phyloP scores from a whole-genome alignment of 2,797 vertebrate genomes.

The Eulemur albifrons region DNA sequence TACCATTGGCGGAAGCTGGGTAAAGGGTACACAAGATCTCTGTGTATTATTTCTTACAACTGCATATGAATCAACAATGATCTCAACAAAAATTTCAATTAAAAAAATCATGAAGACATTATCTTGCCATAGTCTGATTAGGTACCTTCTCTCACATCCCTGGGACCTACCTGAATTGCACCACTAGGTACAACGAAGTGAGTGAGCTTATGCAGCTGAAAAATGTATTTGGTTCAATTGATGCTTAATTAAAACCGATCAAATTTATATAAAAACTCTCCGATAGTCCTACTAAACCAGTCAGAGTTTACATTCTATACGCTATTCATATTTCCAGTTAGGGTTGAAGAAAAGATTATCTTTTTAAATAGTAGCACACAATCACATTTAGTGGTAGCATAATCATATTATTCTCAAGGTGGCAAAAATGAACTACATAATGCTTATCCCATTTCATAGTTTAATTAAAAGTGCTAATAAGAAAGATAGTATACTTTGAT shows the following conservation, averaged over 20 bases:
- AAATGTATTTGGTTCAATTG: conserved; percentile 34
- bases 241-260: conserved; percentile 61
- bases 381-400: conserved; percentile 49
- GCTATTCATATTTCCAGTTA: conserved; percentile 44
- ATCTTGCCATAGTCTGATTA: not conserved
- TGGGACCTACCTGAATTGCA: conserved; percentile 5
- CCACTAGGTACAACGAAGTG: not conserved
- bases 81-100: not conserved
- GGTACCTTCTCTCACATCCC: not conserved
- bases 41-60: not conserved
- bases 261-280: conserved; percentile 23
- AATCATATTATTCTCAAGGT: conserved; percentile 53
- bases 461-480: conserved; percentile 59
- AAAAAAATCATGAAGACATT: not conserved
- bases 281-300: conserved; percentile 12
- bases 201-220: not conserved
- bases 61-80: not conserved
- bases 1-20: not conserved
- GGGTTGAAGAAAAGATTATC: conserved; percentile 47
- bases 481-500: not conserved
- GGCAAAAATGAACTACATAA: conserved; percentile 11
- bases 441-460: conserved; percentile 8
- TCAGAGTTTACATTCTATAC: conserved; percentile 43
- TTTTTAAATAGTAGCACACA: conserved; percentile 57
- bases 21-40: not conserved